phyloP scores from a whole-genome alignment of 2,113 vertebrate species.

The Actenoides hombroni region DNA sequence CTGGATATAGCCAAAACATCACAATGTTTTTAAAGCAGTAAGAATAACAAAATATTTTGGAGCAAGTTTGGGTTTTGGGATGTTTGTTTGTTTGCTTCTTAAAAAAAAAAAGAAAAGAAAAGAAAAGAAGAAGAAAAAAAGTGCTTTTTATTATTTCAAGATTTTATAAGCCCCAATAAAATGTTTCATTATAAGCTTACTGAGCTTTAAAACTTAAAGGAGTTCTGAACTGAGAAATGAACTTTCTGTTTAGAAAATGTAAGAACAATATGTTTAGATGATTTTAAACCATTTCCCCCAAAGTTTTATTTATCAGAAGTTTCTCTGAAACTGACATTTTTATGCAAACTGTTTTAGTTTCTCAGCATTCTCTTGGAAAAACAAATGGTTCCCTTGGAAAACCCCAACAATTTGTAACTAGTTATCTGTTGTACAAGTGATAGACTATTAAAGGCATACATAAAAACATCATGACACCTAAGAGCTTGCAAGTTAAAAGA shows the following conservation, averaged over 20 bases:
- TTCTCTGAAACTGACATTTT: neutral
- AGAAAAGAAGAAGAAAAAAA: no score
- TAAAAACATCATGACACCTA: neutral
- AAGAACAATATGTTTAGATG: neutral
- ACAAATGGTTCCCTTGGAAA: neutral
- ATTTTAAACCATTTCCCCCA: neutral
- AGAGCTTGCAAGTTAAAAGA: slow-evolving; percentile 10
- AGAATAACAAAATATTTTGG: neutral
- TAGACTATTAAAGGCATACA: neutral
- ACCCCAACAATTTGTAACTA: neutral
- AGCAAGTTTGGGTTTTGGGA: neutral
- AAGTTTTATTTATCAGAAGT: neutral
- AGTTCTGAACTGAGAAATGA: neutral
- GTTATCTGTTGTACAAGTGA: neutral
- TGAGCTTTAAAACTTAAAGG: neutral
- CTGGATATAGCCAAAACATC: neutral
- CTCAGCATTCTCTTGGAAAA: neutral
- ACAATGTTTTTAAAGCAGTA: neutral
- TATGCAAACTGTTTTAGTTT: neutral
- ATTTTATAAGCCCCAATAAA: neutral
- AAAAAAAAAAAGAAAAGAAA: no score
- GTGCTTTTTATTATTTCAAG: neutral
- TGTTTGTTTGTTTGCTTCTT: no score
- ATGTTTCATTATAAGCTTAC: neutral
- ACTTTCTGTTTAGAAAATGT: neutral